Percentiles rank a stretch among this genome's conserved stretches.
Conservation (phyloP, 2,113 vertebrate species). For the Orientallactaga bullata region DNA sequence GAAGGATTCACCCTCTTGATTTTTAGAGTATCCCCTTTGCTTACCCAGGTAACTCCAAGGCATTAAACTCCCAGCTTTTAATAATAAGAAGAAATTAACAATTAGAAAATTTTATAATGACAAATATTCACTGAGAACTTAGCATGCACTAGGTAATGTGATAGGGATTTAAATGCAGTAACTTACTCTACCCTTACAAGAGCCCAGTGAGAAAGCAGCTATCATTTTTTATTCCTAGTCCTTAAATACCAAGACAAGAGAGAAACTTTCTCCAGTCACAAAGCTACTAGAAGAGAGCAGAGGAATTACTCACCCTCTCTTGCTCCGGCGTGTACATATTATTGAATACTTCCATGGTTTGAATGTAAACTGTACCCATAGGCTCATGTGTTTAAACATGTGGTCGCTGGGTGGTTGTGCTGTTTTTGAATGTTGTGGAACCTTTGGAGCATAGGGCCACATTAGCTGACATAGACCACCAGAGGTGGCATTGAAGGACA, state of each 20-base stretch:
- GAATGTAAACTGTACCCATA: too few relatives aligned
- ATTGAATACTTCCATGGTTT: too few relatives aligned
- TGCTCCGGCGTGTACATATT: too few relatives aligned
- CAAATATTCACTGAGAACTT: neutral
- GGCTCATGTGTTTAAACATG: too few relatives aligned
- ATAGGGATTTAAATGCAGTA: neutral
- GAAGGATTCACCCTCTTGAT: neutral
- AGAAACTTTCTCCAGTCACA: neutral
- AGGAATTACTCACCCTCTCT: neutral
- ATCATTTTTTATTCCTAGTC: neutral
- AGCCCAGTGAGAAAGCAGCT: neutral
- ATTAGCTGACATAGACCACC: too few relatives aligned
- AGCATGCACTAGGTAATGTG: neutral
- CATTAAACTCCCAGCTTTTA: neutral
- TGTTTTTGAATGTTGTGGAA: too few relatives aligned
- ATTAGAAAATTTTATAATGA: neutral
- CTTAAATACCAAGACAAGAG: neutral
- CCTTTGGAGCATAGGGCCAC: too few relatives aligned
- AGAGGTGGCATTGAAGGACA: too few relatives aligned
- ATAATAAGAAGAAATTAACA: neutral
- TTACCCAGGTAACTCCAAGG: neutral
- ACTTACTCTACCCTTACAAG: too few relatives aligned
- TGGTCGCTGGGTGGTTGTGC: too few relatives aligned
- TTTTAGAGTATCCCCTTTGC: neutral
- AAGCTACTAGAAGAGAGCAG: neutral